phyloP scores from a whole-genome alignment of 2,797 vertebrate species.

The Hoplostethus mediterraneus region DNA sequence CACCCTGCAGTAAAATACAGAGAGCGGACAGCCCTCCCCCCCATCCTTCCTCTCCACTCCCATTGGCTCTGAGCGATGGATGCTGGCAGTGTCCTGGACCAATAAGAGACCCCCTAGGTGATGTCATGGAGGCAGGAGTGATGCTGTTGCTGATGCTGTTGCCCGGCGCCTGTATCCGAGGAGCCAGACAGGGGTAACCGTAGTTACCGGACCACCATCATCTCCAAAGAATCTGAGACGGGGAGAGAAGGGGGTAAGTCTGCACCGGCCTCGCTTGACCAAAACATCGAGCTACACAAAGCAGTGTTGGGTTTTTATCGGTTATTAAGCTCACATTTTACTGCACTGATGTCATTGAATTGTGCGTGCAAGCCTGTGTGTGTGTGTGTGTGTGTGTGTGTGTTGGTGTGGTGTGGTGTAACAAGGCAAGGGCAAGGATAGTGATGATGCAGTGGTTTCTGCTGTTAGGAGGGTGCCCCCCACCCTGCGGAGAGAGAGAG shows the following conservation, averaged over 20 bases:
- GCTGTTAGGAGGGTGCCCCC: slow-evolving; percentile 27
- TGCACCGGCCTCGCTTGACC: not conserved
- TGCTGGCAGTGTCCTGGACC: slow-evolving; percentile 74
- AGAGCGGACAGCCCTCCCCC: slow-evolving; percentile 67
- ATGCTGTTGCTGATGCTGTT: slow-evolving; percentile 84
- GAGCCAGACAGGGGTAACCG: slow-evolving; percentile 70
- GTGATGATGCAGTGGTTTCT: slow-evolving; percentile 50
- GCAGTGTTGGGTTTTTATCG: too few species aligned
- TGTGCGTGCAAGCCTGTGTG: not conserved
- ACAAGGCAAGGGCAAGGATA: slow-evolving; percentile 43
- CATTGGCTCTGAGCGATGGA: slow-evolving; percentile 65
- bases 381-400: not conserved
- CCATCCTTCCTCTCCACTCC: slow-evolving; percentile 28
- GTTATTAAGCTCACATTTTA: not conserved
- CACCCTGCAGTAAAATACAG: slow-evolving; percentile 77
- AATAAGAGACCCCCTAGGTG: slow-evolving; percentile 72
- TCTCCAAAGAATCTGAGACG: slow-evolving; percentile 39
- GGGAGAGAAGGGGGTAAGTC: slow-evolving; percentile 69
- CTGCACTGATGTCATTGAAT: not conserved
- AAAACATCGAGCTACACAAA: not conserved
- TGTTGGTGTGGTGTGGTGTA: slow-evolving; percentile 12
- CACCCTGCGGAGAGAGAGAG: slow-evolving; percentile 3
- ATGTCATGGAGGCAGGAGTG: slow-evolving; percentile 80
- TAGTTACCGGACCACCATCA: slow-evolving; percentile 50
- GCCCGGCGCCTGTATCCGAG: slow-evolving; percentile 76